Percentiles rank a stretch among this genome's conserved stretches.
These are phyloP conservation scores for Sebastes ruberrimus DNA, from an alignment of 2,797 vertebrate genomes.

Conservation along the genomic window DNA sequence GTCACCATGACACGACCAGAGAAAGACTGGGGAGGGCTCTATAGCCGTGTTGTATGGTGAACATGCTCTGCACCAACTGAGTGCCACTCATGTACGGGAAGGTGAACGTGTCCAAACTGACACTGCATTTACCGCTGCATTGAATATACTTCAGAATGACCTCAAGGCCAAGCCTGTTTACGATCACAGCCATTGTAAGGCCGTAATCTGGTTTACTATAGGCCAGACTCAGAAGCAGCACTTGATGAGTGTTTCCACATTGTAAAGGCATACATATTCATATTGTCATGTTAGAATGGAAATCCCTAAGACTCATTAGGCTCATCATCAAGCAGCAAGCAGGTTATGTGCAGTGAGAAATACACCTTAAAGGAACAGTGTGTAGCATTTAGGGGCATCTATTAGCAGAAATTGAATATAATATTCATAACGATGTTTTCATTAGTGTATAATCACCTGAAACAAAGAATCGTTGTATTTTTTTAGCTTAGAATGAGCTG, in stretches of 20 bases:
- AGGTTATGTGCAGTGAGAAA: not conserved
- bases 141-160: conserved; percentile 47
- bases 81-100: conserved; percentile 54
- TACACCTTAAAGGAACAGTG: not conserved
- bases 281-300: too few species aligned
- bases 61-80: conserved; percentile 61
- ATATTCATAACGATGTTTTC: too few species aligned
- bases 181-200: not conserved
- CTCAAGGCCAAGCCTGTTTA: conserved; percentile 27
- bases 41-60: conserved; percentile 53
- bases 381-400: too few species aligned
- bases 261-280: conserved; percentile 2
- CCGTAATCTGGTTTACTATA: not conserved
- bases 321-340: not conserved
- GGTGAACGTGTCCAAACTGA: conserved; percentile 42
- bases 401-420: too few species aligned
- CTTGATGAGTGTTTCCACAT: not conserved
- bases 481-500: too few species aligned
- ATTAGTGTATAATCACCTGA: too few species aligned
- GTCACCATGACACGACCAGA: conserved; percentile 77
- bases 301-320: too few species aligned
- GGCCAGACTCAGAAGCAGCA: not conserved
- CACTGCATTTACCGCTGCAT: conserved; percentile 22
- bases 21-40: conserved; percentile 46
- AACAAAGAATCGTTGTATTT: too few species aligned